Evolutionary conservation across 2,888 invertebrate species (phyloP).

Genomic region (Neria commutata): DNA sequence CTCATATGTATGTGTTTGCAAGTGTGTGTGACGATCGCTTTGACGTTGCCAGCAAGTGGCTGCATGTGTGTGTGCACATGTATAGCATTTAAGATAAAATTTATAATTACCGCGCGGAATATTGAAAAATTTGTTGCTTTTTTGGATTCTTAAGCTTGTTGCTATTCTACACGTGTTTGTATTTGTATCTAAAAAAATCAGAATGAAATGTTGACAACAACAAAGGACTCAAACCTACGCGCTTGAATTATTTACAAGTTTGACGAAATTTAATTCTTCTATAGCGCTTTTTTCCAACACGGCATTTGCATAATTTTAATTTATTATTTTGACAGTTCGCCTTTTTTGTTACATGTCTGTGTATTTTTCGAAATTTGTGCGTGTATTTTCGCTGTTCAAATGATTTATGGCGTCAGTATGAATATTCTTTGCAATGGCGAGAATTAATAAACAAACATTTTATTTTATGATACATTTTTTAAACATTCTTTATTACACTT

Average conservation of each 20-base stretch:
- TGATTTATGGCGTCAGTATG: not conserved
- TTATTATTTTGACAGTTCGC: conserved; percentile 30
- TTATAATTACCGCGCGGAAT: no score
- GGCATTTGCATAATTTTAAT: conserved; percentile 20
- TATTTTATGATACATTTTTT: no score
- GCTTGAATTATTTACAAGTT: conserved; percentile 16
- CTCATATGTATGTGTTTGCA: not conserved
- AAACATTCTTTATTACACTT: no score
- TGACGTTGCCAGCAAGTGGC: not conserved
- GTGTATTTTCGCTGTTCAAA: not conserved
- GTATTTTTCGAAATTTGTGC: no score
- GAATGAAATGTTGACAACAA: no score
- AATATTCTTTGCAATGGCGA: not conserved
- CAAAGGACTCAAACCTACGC: not conserved
- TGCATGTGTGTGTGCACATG: not conserved
- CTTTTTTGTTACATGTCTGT: conserved; percentile 41
- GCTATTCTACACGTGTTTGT: no score
- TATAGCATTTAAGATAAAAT: not conserved
- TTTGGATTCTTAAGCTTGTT: no score
- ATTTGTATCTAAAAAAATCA: no score
- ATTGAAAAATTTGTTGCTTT: no score
- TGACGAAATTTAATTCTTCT: no score
- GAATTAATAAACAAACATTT: not conserved
- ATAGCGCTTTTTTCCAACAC: conserved; percentile 9
- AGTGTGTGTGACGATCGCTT: not conserved